phyloP scores from a whole-genome alignment of 2,797 vertebrate species.

The Hippoglossus hippoglossus region DNA sequence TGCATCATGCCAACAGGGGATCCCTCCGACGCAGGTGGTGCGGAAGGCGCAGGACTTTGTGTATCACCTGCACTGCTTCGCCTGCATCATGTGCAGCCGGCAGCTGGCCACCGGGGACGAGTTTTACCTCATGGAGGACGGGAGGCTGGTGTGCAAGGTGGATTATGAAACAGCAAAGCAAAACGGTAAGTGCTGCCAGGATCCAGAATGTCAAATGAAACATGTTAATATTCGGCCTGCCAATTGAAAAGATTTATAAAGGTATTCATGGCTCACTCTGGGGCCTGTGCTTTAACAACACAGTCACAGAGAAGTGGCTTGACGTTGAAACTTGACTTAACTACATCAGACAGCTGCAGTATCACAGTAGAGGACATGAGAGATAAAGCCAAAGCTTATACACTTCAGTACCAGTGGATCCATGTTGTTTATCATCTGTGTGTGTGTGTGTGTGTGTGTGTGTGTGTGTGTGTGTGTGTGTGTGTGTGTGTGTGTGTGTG shows the following conservation, averaged over 20 bases:
- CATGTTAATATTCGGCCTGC: too few species aligned
- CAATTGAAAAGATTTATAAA: neutral
- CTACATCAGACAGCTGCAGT: slow-evolving; percentile 14
- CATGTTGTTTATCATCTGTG: slow-evolving; percentile 66
- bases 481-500: slow-evolving; percentile 55
- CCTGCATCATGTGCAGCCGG: slow-evolving; percentile 97
- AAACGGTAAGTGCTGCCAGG: slow-evolving; percentile 85
- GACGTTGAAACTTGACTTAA: slow-evolving; percentile 15
- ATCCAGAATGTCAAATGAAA: neutral
- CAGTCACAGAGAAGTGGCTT: neutral
- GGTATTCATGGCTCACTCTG: neutral
- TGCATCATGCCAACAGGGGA: slow-evolving; percentile 97
- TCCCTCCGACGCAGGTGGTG: slow-evolving; percentile 98
- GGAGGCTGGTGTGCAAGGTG: slow-evolving; percentile 97
- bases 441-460: slow-evolving; percentile 59
- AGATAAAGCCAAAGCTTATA: slow-evolving; percentile 23
- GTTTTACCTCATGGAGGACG: slow-evolving; percentile 99
- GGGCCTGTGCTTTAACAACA: neutral
- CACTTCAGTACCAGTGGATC: slow-evolving; percentile 50
- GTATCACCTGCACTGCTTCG: slow-evolving; percentile 98
- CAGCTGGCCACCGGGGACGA: slow-evolving; percentile 97
- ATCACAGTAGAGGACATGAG: slow-evolving; percentile 24
- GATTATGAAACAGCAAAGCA: slow-evolving; percentile 99
- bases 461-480: slow-evolving; percentile 51
- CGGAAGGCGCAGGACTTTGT: slow-evolving; percentile 99